Evolutionary conservation across 2,797 vertebrate genomes (phyloP).

Genomic region (Cuniculus paca): DNA sequence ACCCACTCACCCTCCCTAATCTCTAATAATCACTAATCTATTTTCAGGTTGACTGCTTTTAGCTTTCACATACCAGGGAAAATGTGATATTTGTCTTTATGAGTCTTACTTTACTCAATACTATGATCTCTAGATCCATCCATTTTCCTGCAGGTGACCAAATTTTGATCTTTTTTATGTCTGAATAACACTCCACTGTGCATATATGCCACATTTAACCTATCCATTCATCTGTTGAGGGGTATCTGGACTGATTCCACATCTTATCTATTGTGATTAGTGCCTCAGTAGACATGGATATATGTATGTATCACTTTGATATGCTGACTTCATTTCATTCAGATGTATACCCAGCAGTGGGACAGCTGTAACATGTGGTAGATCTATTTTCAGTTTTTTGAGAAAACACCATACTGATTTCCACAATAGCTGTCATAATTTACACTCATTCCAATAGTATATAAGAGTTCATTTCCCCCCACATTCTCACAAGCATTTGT

Average conservation of each 20-base stretch:
- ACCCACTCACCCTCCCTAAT: neutral
- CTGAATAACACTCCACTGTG: neutral
- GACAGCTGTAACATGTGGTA: neutral
- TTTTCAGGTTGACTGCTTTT: neutral
- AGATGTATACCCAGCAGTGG: neutral
- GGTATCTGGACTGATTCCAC: neutral
- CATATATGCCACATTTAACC: neutral
- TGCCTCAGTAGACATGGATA: neutral
- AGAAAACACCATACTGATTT: neutral
- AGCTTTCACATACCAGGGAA: neutral
- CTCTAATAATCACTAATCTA: neutral
- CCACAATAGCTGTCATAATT: neutral
- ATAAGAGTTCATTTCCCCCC: neutral
- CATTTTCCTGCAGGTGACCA: neutral
- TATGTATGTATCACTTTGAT: neutral
- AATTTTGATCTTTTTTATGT: neutral
- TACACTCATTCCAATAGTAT: neutral
- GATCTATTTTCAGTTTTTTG: neutral
- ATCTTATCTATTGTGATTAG: neutral
- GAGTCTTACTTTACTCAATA: neutral
- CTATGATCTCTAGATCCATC: neutral
- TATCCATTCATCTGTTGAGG: neutral
- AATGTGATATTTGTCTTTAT: neutral
- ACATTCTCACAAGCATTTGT: neutral
- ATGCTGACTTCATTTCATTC: neutral